Evolutionary conservation across 2,113 vertebrate species (phyloP).

Genomic region (Prionailurus bengalensis): DNA sequence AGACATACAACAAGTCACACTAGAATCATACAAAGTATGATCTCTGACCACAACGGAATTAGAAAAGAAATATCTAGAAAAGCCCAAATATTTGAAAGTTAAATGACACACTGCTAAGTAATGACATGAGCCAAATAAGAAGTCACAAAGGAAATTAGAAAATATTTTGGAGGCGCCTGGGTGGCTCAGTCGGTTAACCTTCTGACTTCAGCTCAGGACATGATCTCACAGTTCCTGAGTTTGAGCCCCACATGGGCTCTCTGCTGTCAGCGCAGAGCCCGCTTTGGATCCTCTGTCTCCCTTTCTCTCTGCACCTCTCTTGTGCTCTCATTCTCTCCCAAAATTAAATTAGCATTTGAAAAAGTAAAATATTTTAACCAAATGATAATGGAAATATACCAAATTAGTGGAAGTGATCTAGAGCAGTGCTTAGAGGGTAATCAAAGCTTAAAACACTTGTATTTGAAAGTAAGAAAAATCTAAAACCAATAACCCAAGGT

Average conservation of each 20-base stretch:
- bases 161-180: not conserved
- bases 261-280: no score
- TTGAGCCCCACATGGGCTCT: no score
- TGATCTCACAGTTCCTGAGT: no score
- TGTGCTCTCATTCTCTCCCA: no score
- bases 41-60: not conserved
- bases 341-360: no score
- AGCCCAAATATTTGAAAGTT: conserved; percentile 37
- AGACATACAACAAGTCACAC: not conserved
- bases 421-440: not conserved
- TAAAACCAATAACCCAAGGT: not conserved
- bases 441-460: not conserved
- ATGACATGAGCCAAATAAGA: not conserved
- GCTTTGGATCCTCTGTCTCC: no score
- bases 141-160: conserved; percentile 23
- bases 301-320: no score
- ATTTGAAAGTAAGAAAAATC: not conserved
- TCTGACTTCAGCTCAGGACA: no score
- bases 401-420: not conserved
- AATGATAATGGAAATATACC: not conserved
- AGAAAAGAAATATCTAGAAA: conserved; percentile 39
- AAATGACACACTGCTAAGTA: not conserved
- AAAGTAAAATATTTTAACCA: not conserved
- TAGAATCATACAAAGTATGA: not conserved
- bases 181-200: no score